Base-by-base conservation (phyloP, 35 echinoderm and acorn worm species). In the Patiria miniata region DNA sequence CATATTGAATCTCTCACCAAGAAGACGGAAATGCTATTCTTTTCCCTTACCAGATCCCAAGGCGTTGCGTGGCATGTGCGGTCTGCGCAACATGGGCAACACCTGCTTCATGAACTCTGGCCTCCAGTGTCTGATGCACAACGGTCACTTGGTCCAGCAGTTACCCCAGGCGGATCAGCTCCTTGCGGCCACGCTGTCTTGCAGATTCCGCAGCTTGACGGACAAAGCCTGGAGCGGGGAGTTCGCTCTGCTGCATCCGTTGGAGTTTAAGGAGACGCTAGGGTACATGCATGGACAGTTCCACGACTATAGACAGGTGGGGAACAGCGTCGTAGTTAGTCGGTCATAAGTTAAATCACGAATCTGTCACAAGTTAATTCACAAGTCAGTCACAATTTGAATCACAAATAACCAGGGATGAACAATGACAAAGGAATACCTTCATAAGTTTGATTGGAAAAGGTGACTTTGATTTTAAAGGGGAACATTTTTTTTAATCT, bases 101-200 rank as follows among this genome's bases (percentile, higher is more conserved):
- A 99, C 96, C 47, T 99, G 96, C 77, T 99, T 99, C 79, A 99
- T 99, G 96, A 99, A 99, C 84, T 92, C 96, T 39, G 96, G 92
- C 19, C 89, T 99, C 10, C 96, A 99, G 93, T 99, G 96, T 83
- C 92, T 99, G 16, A 85, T 99, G 55, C 89, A 92, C 77, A 91
- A 92, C 36, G 61, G 92, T 4, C 77, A 79, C 83, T 61, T 95
- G 21, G 88, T 85, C 21, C 55, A 89, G 5, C 78, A 83, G 51
- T 83, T 99, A 39, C 79, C 89, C 37, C 83, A 91, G 19, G 76
- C 59, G 23, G 87, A 85, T 3, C 68, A 84, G 50, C 56, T 94
- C 29, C 87, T 86, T 0, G 68, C 87, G 38, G 96, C 89, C 17
- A 85, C 86, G 7, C 52, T 99, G 57, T 81, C 93, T 6, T 68